Conservation (phyloP, 2,113 vertebrate species). For the Tyto alba region DNA sequence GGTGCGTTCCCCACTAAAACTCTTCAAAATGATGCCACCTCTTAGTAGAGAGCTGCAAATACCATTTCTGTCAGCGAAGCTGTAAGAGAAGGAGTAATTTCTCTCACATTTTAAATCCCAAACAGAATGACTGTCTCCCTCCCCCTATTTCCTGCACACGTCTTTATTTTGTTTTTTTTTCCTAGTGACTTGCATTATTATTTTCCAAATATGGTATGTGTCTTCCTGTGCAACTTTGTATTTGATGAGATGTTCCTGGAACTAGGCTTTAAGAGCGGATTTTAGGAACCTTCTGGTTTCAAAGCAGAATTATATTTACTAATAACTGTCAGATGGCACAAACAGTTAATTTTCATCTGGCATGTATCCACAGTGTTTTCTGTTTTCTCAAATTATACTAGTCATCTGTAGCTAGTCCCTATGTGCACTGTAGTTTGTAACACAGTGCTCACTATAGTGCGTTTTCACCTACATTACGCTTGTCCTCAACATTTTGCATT, state of each 20-base stretch:
- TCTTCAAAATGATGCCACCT: background rate
- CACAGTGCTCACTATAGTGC: background rate
- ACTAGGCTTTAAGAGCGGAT: background rate
- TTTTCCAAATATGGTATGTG: background rate
- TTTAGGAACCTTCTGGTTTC: background rate
- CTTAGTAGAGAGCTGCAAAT: background rate
- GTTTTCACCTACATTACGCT: background rate
- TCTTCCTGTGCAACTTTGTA: background rate
- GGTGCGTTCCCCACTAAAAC: background rate
- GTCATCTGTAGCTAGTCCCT: background rate
- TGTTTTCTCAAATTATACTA: background rate
- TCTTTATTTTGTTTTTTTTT: background rate
- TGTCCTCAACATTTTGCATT: background rate
- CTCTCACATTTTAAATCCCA: background rate
- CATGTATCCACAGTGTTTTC: background rate
- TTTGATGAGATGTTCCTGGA: background rate
- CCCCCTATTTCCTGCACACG: background rate
- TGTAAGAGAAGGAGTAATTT: background rate
- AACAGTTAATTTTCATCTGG: background rate
- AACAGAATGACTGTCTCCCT: background rate
- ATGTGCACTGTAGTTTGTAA: background rate
- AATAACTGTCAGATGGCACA: background rate
- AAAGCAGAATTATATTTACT: background rate
- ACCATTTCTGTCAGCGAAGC: background rate
- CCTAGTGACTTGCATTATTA: background rate